A percentile compares a stretch with the other conserved stretches of the same genome.
phyloP scores from a whole-genome alignment of 1,140 invertebrate species.

The Lerema accius region DNA sequence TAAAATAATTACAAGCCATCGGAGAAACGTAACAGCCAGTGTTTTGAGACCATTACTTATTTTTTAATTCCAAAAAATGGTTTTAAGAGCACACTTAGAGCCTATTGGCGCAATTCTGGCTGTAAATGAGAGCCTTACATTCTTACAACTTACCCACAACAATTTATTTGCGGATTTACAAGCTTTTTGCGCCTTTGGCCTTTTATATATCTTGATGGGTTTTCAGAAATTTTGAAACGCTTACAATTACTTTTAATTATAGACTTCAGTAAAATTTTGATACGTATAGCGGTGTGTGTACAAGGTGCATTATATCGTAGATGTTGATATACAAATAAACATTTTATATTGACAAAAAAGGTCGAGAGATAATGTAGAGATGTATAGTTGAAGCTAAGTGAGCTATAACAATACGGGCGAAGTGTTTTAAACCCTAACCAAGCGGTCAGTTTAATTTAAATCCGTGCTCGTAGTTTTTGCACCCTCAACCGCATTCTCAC shows the following conservation, averaged over 20 bases:
- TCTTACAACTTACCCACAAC: no score
- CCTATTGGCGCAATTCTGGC: conserved; percentile 57
- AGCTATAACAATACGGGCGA: conserved; percentile 37
- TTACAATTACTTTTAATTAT: background rate
- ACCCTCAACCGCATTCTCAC: conserved; percentile 81
- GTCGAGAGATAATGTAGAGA: no score
- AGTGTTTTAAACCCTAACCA: conserved; percentile 70
- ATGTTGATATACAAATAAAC: no score
- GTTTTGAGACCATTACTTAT: conserved; percentile 82
- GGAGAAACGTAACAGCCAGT: conserved; percentile 78
- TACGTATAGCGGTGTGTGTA: no score
- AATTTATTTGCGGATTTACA: conserved; percentile 30
- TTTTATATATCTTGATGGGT: conserved; percentile 6
- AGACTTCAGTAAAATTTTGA: background rate
- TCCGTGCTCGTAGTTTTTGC: conserved; percentile 78
- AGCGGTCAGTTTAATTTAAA: conserved; percentile 80
- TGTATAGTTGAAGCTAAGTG: conserved; percentile 7
- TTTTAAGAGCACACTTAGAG: conserved; percentile 71
- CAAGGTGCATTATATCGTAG: background rate
- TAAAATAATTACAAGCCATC: conserved; percentile 83
- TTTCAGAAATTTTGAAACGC: background rate
- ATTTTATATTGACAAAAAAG: no score
- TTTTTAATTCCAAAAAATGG: conserved; percentile 79
- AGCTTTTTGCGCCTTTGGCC: conserved; percentile 6
- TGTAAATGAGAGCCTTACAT: conserved; percentile 60